phyloP scores from a whole-genome alignment of 2,888 invertebrate genomes.

The Thyatira batis region DNA sequence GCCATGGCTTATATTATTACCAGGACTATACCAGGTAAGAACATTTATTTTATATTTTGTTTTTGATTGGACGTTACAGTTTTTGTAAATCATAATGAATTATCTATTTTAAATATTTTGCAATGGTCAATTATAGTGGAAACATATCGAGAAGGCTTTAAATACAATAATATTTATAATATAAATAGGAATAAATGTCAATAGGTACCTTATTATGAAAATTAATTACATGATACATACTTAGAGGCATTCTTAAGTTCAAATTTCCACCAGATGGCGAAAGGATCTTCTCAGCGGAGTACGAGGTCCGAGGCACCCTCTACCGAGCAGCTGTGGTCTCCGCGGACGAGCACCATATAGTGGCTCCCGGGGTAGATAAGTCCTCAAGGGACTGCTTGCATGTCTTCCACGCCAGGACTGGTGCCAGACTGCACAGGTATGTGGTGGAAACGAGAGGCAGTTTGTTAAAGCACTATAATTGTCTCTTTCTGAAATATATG shows the following conservation, averaged over 20 bases:
- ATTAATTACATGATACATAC: neutral
- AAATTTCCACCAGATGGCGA: slow-evolving; percentile 86
- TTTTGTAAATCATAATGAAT: too few relatives aligned
- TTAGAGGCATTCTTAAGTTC: too few relatives aligned
- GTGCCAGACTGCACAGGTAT: slow-evolving; percentile 80
- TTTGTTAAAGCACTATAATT: neutral
- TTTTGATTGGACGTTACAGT: neutral
- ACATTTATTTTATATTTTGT: too few relatives aligned
- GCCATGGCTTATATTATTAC: slow-evolving; percentile 86
- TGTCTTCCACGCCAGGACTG: slow-evolving; percentile 91
- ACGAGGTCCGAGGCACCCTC: slow-evolving; percentile 86
- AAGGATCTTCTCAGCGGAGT: slow-evolving; percentile 91
- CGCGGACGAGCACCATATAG: slow-evolving; percentile 89
- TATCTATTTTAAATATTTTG: too few relatives aligned
- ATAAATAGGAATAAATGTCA: too few relatives aligned
- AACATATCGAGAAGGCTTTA: too few relatives aligned
- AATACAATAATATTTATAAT: too few relatives aligned
- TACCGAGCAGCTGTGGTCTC: slow-evolving; percentile 91
- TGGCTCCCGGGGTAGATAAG: slow-evolving; percentile 92
- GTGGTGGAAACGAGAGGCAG: neutral
- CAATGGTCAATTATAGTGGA: too few relatives aligned
- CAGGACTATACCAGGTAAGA: slow-evolving; percentile 87
- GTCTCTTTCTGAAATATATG: too few relatives aligned
- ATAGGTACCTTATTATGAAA: too few relatives aligned
- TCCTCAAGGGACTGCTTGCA: slow-evolving; percentile 90